These are phyloP conservation scores for Pristionchus japonicus DNA, from an alignment of 2,888 invertebrate species.

Conservation along the genomic window DNA sequence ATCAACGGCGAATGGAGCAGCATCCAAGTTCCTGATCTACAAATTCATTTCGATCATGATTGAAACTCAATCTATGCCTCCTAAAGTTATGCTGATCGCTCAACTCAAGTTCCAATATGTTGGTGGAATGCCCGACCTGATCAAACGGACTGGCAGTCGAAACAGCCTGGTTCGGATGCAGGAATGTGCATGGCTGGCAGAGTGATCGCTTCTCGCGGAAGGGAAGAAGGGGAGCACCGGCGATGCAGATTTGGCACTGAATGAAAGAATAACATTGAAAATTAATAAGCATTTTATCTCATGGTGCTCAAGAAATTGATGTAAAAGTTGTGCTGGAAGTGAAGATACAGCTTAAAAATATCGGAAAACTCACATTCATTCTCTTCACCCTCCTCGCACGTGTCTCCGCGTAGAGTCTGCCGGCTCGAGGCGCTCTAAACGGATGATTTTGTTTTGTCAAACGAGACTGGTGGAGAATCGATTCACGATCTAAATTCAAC, in stretches of 20 bases:
- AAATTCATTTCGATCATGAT: no score
- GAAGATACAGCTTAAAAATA: no score
- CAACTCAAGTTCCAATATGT: no score
- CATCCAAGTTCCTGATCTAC: no score
- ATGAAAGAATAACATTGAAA: not conserved
- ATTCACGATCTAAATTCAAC: not conserved
- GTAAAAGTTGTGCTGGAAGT: no score
- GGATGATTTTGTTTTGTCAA: not conserved
- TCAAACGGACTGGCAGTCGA: slow-evolving; percentile 40
- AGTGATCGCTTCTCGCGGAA: slow-evolving; percentile 49
- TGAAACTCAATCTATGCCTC: no score
- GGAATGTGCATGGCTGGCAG: slow-evolving; percentile 46
- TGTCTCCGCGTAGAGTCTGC: slow-evolving; percentile 45
- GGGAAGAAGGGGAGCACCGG: slow-evolving; percentile 52
- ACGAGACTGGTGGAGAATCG: not conserved
- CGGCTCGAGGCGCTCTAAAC: slow-evolving; percentile 46
- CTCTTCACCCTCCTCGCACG: slow-evolving; percentile 57
- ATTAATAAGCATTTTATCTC: no score
- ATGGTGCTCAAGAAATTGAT: no score
- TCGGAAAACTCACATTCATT: slow-evolving; percentile 48
- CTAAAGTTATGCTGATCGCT: no score
- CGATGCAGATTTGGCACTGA: slow-evolving; percentile 62
- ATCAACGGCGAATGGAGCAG: no score
- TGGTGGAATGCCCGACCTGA: not conserved
- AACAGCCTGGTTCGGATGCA: slow-evolving; percentile 8